A percentile compares a stretch with the other conserved stretches of the same genome.
These are phyloP conservation scores for Pteropus rufus DNA, from an alignment of 2,797 vertebrate species.

Conservation along the genomic window DNA sequence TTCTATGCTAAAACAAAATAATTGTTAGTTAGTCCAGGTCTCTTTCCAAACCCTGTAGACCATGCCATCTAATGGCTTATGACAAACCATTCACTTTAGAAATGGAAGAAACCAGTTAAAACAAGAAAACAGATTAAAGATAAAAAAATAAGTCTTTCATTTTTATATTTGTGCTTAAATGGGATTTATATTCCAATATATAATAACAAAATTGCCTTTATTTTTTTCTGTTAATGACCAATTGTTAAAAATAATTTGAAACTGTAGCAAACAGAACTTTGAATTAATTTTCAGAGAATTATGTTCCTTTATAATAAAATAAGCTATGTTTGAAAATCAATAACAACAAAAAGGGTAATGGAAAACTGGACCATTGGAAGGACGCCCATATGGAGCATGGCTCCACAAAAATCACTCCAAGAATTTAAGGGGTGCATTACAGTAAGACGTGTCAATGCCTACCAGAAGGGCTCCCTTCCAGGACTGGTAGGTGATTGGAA, in stretches of 20 bases:
- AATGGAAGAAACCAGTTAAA: conserved; percentile 78
- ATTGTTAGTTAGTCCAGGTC: conserved; percentile 89
- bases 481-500: not conserved
- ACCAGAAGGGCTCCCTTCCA: not conserved
- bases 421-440: not conserved
- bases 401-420: not conserved
- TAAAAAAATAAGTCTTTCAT: conserved; percentile 35
- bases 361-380: not conserved
- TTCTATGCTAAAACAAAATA: conserved; percentile 89
- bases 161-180: not conserved
- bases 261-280: not conserved
- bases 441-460: not conserved
- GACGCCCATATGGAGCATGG: not conserved
- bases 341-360: too few relatives aligned
- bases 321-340: conserved; percentile 15
- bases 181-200: conserved; percentile 52
- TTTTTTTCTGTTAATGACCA: conserved; percentile 36
- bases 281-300: conserved; percentile 6
- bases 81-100: conserved; percentile 90
- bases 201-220: conserved; percentile 51
- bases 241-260: conserved; percentile 10
- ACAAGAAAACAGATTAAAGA: conserved; percentile 65
- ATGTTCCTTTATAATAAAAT: conserved; percentile 38
- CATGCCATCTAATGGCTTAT: conserved; percentile 96
- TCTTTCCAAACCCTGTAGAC: conserved; percentile 87